Percentiles rank a stretch among this genome's conserved stretches.
Conservation (phyloP, 2,797 vertebrate genomes). For the Urosaurus nigricauda region DNA sequence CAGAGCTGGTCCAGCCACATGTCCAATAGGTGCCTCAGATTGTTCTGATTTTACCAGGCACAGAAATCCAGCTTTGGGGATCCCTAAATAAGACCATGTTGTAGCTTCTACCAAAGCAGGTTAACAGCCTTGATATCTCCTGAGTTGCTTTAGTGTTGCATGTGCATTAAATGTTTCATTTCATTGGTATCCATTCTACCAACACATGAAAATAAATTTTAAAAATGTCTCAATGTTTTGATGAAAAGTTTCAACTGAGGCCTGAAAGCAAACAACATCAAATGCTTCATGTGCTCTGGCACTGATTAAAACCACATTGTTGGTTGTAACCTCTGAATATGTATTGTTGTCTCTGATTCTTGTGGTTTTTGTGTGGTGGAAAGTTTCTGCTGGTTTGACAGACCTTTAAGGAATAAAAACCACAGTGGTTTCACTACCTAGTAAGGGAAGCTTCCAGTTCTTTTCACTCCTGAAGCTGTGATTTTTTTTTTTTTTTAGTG, state of each 20-base stretch:
- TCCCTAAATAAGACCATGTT: background rate
- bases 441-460: background rate
- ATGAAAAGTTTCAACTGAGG: background rate
- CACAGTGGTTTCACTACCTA: background rate
- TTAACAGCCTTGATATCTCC: background rate
- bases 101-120: background rate
- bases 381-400: conserved; percentile 11
- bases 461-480: background rate
- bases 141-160: too few species aligned
- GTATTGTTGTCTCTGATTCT: background rate
- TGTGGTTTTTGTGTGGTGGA: background rate
- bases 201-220: background rate
- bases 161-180: background rate
- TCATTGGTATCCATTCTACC: background rate
- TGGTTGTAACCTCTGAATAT: background rate
- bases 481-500: background rate
- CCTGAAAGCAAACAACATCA: background rate
- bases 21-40: background rate
- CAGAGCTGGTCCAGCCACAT: background rate
- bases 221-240: background rate
- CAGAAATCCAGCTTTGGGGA: background rate
- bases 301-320: background rate
- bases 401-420: background rate
- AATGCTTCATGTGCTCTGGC: background rate
- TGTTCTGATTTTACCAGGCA: background rate